Evolutionary conservation across 2,888 invertebrate species (phyloP), one percentile per base, ranked within the genome.

Genomic region (Dinocampus coccinellae): DNA sequence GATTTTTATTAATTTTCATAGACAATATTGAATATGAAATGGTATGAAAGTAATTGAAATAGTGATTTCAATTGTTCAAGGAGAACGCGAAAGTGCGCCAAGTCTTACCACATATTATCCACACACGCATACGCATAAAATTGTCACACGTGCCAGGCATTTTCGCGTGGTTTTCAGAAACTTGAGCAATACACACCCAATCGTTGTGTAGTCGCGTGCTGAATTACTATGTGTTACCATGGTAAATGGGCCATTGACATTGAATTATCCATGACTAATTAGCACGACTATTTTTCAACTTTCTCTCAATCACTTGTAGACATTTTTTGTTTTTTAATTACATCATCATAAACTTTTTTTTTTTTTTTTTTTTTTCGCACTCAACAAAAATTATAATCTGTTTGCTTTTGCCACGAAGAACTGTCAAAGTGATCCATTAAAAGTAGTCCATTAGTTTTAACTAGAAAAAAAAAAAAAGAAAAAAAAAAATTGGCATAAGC

Each of bases 241-340:
- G 22, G 29, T 58, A 67, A 67, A 71, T 77, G 76, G 76, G 75
- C 75, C 77, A 70, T 74, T 80, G 80, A 80, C 80, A 80, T 81
- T 81, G 78, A 78, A 78, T 78, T 72, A 70, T 42, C 70, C 73
- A 76, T 76, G 73, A 78, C 76, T 79, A 78, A 79, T 79, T 76
- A 75, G 77, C 16, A 39, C 4, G 13, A 10, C 58, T 52, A 20
- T 24, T 58, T 55, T 52, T n/a, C n/a, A 47, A 70, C 58, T 64
- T 57, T 70, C 47, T 34, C 29, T 58, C n/a, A 0, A 2, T n/a
- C n/a, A 4, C n/a, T n/a, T 26, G n/a, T 47, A 29, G 20, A 64
- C 13, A 20, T 11, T 34, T 64, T n/a, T n/a, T n/a, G n/a, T n/a
- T n/a, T n/a, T n/a, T 29, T 7, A 29, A 63, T 47, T 24, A 16